Percentiles rank a stretch among this genome's conserved stretches.
Conservation (phyloP, 2,113 vertebrate species). For the Maccullochella peelii region DNA sequence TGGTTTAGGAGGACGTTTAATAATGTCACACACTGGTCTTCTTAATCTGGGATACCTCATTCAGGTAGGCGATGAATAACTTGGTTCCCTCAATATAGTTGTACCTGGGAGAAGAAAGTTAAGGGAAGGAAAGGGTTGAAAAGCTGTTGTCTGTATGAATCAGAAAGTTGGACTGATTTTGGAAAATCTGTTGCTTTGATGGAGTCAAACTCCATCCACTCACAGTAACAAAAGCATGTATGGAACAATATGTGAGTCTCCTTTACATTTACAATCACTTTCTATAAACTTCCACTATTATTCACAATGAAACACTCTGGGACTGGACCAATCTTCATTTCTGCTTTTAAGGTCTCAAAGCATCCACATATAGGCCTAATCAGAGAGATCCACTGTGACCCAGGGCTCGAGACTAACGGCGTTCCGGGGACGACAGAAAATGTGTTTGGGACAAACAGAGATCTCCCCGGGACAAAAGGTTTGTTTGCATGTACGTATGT, state of each 20-base stretch:
- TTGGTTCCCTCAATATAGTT: conserved; percentile 87
- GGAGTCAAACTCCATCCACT: no score
- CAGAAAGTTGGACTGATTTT: not conserved
- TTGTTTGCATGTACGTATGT: no score
- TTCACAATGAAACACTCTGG: not conserved
- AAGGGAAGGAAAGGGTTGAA: not conserved
- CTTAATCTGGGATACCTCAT: conserved; percentile 81
- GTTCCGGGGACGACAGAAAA: no score
- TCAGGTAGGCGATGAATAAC: conserved; percentile 82
- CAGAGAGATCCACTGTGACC: not conserved
- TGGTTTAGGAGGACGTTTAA: not conserved
- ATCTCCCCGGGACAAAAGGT: no score
- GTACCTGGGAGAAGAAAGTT: conserved; percentile 67
- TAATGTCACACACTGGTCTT: conserved; percentile 58
- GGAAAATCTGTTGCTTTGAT: not conserved
- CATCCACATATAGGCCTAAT: not conserved
- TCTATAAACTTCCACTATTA: not conserved
- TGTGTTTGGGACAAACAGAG: no score
- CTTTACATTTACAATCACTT: not conserved
- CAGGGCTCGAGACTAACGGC: no score
- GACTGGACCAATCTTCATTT: not conserved
- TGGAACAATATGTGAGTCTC: not conserved
- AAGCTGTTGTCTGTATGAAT: not conserved
- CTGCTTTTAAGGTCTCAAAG: not conserved
- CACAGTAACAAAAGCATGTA: not conserved